Percentiles rank a stretch among this genome's conserved stretches.
Conservation (phyloP, 2,888 invertebrate species). For the Synanthedon andrenaeformis region DNA sequence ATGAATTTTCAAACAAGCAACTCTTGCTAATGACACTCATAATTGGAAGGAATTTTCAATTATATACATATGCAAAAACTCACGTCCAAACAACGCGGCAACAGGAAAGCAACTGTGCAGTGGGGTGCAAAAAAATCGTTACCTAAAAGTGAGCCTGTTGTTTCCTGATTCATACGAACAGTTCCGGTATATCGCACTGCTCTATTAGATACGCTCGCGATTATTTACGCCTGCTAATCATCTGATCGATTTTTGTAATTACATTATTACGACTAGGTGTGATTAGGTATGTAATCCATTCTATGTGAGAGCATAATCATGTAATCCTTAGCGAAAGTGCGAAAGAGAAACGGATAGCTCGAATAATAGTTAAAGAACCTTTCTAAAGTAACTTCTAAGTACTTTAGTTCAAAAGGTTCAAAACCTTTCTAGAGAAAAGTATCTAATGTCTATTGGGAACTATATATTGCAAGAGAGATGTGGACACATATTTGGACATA, state of each 20-base stretch:
- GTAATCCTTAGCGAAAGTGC: too few species aligned
- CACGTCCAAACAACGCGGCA: constrained; percentile 22
- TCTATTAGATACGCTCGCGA: constrained; percentile 35
- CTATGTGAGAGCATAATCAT: background rate
- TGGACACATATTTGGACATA: too few species aligned
- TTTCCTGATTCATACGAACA: constrained; percentile 27
- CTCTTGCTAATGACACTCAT: constrained; percentile 29
- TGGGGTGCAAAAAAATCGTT: constrained; percentile 28
- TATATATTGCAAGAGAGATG: too few species aligned
- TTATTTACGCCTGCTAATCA: constrained; percentile 19
- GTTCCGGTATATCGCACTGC: constrained; percentile 8
- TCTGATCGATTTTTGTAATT: background rate
- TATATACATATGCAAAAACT: constrained; percentile 7
- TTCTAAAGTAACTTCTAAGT: too few species aligned
- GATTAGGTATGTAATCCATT: background rate
- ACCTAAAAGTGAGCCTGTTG: constrained; percentile 31
- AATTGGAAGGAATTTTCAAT: constrained; percentile 9
- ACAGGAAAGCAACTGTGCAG: constrained; percentile 32
- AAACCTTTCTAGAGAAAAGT: too few species aligned
- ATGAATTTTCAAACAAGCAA: constrained; percentile 8
- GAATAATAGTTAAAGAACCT: too few species aligned
- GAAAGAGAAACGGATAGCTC: too few species aligned
- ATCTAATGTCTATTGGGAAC: too few species aligned
- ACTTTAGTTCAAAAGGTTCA: too few species aligned
- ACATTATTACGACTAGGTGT: background rate